Conservation (phyloP, 2,888 invertebrate species). For the Entomobrya proxima region DNA sequence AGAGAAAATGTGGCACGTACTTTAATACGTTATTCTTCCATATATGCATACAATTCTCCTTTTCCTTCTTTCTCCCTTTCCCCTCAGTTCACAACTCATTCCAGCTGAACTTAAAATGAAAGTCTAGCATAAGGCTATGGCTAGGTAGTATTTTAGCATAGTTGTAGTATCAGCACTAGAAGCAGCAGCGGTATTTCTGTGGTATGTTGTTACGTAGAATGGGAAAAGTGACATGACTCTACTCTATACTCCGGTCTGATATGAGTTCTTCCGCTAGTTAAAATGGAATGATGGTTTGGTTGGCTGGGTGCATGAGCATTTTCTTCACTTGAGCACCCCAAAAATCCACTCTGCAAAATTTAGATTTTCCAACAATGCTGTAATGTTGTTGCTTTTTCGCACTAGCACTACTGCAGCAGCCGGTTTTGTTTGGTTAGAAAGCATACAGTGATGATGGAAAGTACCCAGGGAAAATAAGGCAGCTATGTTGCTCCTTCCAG, state of each 20-base stretch:
- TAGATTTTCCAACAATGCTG: neutral
- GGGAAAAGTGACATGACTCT: neutral
- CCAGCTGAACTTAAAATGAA: no score
- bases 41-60: no score
- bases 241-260: no score
- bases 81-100: no score
- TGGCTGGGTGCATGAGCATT: neutral
- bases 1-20: no score
- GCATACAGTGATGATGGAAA: neutral
- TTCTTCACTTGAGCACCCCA: neutral
- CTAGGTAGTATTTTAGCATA: no score
- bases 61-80: no score
- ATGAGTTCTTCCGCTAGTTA: neutral
- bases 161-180: no score
- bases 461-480: no score
- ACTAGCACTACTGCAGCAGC: neutral
- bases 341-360: neutral
- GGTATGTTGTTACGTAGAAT: neutral
- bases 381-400: neutral
- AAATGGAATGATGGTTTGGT: neutral
- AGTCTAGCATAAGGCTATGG: no score
- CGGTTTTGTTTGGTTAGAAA: neutral
- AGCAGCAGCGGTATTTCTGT: neutral
- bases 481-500: no score
- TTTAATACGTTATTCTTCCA: no score